Conservation (phyloP, 1,140 invertebrate species). For the Drosophila cardini region DNA sequence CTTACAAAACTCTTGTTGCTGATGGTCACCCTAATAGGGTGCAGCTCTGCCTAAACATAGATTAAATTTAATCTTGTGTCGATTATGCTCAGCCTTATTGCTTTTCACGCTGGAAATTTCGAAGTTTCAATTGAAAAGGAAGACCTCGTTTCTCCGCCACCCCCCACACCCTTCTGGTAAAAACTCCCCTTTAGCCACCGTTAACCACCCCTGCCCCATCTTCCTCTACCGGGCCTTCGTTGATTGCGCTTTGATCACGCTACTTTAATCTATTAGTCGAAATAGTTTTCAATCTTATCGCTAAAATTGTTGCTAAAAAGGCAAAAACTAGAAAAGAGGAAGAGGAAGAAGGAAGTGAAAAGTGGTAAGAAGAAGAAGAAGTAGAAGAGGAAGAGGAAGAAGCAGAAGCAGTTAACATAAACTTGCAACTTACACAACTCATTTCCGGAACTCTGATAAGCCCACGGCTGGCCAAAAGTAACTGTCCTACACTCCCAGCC, state of each 20-base stretch:
- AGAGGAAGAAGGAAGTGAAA: not conserved
- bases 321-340: not conserved
- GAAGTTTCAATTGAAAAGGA: constrained; percentile 13
- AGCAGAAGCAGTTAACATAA: constrained; percentile 40
- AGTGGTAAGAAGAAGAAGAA: not conserved
- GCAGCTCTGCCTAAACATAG: too few relatives aligned
- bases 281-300: constrained; percentile 37
- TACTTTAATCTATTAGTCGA: constrained; percentile 25
- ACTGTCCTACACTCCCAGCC: not conserved
- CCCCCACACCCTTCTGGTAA: too few relatives aligned
- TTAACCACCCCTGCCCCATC: not conserved
- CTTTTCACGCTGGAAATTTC: not conserved
- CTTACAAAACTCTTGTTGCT: too few relatives aligned
- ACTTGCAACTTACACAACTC: constrained; percentile 73
- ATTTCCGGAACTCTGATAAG: constrained; percentile 73
- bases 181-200: too few relatives aligned
- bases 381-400: not conserved
- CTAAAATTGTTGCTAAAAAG: constrained; percentile 1
- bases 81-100: not conserved
- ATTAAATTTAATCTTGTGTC: too few relatives aligned
- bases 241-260: constrained; percentile 1
- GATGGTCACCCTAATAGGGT: too few relatives aligned
- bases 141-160: too few relatives aligned
- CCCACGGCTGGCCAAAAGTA: constrained; percentile 33
- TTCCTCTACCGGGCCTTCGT: not conserved